These are phyloP conservation scores for Achlya flavicornis DNA, from an alignment of 2,888 invertebrate genomes.

Conservation along the genomic window DNA sequence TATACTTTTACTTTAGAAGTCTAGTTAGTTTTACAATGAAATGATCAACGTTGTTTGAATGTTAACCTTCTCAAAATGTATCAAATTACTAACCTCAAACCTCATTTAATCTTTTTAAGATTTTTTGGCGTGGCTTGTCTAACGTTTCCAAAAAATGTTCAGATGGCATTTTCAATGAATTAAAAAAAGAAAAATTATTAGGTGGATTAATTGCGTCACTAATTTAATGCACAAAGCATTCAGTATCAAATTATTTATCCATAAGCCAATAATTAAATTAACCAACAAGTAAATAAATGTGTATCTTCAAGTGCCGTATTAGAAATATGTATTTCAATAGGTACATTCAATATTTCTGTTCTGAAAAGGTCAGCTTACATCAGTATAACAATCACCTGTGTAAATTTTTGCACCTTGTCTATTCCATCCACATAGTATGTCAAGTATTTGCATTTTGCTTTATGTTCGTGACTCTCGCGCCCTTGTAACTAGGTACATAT, in stretches of 20 bases:
- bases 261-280: too few relatives aligned
- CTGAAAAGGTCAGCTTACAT: constrained; percentile 8
- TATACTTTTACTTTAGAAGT: constrained; percentile 55
- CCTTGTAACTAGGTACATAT: constrained; percentile 52
- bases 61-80: background rate
- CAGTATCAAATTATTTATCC: too few relatives aligned
- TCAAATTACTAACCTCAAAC: background rate
- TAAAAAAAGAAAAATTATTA: too few relatives aligned
- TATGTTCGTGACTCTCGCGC: constrained; percentile 53
- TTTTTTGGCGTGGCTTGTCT: background rate
- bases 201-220: too few relatives aligned
- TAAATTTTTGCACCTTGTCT: constrained; percentile 7
- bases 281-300: too few relatives aligned
- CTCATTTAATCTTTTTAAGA: background rate
- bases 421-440: constrained; percentile 4
- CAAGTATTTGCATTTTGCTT: constrained; percentile 15
- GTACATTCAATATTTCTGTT: background rate
- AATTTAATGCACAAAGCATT: too few relatives aligned
- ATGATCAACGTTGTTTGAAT: background rate
- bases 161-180: too few relatives aligned
- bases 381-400: constrained; percentile 11
- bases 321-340: background rate
- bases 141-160: background rate
- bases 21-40: background rate
- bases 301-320: background rate